Evolutionary conservation across 2,113 vertebrate species (phyloP).

Genomic region (Pseudorasbora parva): DNA sequence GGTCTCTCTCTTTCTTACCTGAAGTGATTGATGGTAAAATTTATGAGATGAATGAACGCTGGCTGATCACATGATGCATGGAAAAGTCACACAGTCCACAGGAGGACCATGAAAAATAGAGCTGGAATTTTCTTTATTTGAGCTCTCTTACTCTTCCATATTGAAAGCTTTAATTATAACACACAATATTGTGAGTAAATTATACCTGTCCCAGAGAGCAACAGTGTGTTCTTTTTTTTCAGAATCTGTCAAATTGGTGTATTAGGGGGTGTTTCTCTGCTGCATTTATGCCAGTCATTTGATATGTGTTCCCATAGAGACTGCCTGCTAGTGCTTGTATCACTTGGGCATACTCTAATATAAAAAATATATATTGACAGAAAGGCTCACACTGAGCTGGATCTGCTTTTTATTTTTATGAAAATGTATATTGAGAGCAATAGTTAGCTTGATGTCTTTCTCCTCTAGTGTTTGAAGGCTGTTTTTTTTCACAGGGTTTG

Average conservation of each 20-base stretch:
- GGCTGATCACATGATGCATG: background rate
- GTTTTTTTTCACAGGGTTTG: background rate
- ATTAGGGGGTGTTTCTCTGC: background rate
- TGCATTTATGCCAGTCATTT: slow-evolving; percentile 16
- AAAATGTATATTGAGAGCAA: slow-evolving; percentile 8
- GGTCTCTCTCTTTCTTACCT: background rate
- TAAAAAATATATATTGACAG: slow-evolving; percentile 27
- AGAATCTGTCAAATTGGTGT: slow-evolving; percentile 10
- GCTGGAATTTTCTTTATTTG: background rate
- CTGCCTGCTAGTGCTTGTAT: background rate
- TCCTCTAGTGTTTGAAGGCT: background rate
- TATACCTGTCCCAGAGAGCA: background rate
- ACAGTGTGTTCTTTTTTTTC: background rate
- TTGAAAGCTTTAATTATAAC: background rate
- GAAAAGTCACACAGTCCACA: background rate
- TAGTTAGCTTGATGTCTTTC: background rate
- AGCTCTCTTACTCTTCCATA: background rate
- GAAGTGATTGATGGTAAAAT: slow-evolving; percentile 26
- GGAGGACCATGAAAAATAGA: background rate
- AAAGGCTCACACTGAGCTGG: background rate
- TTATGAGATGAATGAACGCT: slow-evolving; percentile 17
- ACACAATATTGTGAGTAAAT: background rate
- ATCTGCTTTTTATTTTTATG: slow-evolving; percentile 33
- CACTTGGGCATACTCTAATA: too few species aligned
- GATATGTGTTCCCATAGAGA: slow-evolving; percentile 37